A percentile compares a stretch with the other conserved stretches of the same genome.
phyloP scores from a whole-genome alignment of 2,797 vertebrate species.

The Muscicapa striata region DNA sequence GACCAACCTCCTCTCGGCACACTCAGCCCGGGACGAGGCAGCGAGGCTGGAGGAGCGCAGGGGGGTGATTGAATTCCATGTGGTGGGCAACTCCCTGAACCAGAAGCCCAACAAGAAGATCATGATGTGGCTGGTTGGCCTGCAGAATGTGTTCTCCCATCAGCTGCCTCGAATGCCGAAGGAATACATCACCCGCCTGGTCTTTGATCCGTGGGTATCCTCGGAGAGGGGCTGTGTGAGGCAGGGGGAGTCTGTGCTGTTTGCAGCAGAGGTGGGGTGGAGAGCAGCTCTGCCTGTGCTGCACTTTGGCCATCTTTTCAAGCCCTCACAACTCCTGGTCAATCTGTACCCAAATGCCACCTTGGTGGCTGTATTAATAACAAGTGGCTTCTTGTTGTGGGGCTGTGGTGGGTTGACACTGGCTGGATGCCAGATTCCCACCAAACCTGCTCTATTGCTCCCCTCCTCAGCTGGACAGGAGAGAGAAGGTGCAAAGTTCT shows the following conservation, averaged over 20 bases:
- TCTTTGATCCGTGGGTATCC: conserved; percentile 93
- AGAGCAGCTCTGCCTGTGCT: neutral
- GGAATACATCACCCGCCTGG: conserved; percentile 97
- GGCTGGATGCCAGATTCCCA: neutral
- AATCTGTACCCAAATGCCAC: neutral
- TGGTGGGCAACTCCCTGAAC: conserved; percentile 94
- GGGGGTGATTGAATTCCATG: conserved; percentile 96
- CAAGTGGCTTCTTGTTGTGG: neutral
- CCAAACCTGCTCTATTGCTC: neutral
- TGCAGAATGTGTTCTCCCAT: conserved; percentile 99
- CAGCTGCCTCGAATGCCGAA: conserved; percentile 98
- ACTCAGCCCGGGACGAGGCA: conserved; percentile 93
- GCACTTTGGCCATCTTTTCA: neutral
- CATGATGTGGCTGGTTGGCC: conserved; percentile 96
- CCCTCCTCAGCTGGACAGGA: neutral
- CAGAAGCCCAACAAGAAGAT: conserved; percentile 98
- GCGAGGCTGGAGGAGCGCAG: conserved; percentile 93
- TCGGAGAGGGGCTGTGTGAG: neutral
- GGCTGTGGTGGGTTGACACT: neutral
- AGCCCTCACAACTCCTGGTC: neutral
- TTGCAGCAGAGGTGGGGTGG: neutral
- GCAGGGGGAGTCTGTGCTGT: neutral
- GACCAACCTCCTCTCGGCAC: conserved; percentile 93
- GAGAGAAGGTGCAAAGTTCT: neutral
- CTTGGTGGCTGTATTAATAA: neutral